Conservation (phyloP, 2,797 vertebrate genomes). For the Anomalospiza imberbis region DNA sequence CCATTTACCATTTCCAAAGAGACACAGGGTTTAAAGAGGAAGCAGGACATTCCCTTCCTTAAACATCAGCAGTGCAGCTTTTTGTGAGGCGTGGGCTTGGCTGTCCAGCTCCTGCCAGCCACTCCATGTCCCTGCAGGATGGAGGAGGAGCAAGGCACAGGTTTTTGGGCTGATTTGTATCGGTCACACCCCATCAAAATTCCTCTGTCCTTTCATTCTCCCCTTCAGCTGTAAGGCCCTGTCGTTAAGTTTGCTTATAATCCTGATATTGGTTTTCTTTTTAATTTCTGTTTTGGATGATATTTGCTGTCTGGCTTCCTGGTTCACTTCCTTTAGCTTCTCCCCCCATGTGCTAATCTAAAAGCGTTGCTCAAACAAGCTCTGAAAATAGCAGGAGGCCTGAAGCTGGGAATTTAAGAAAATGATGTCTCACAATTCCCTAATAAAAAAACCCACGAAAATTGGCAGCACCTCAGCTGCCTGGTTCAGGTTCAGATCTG, state of each 20-base stretch:
- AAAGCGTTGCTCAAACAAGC: not conserved
- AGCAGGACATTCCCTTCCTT: not conserved
- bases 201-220: not conserved
- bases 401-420: not conserved
- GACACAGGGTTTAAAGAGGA: not conserved
- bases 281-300: not conserved
- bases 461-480: not conserved
- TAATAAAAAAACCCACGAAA: not conserved
- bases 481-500: not conserved
- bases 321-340: not conserved
- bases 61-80: not conserved
- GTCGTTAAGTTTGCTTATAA: not conserved
- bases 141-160: fast-evolving
- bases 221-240: not conserved
- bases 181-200: not conserved
- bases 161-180: not conserved
- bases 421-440: not conserved
- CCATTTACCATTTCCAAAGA: conserved; percentile 4
- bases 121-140: not conserved
- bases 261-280: not conserved
- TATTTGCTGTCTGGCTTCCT: not conserved
- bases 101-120: not conserved
- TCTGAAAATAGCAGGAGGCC: not conserved
- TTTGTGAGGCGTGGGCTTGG: not conserved
- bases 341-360: not conserved